A percentile compares a stretch with the other conserved stretches of the same genome.
Evolutionary conservation across 2,888 invertebrate species (phyloP).

Genomic region (Pseudococcus longispinus): DNA sequence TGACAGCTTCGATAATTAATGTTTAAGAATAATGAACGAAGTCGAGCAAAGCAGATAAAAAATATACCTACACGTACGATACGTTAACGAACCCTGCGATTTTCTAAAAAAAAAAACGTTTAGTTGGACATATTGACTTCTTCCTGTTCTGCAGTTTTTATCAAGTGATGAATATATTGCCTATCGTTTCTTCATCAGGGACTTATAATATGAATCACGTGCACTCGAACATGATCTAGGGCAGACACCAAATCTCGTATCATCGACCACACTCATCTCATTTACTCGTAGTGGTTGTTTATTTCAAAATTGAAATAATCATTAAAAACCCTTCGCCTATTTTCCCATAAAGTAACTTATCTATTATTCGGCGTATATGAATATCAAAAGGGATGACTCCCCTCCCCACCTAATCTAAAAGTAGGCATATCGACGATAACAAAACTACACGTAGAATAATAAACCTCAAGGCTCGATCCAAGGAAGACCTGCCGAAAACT

Average conservation of each 20-base stretch:
- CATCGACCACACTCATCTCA: background rate
- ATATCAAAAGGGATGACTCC: background rate
- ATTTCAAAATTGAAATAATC: background rate
- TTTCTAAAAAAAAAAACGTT: background rate
- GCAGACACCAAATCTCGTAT: background rate
- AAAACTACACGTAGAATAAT: background rate
- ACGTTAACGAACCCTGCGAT: background rate
- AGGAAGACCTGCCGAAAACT: slow-evolving; percentile 20
- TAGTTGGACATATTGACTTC: background rate
- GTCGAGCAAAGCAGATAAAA: background rate
- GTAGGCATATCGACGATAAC: background rate
- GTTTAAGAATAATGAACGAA: background rate
- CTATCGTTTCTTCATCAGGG: background rate
- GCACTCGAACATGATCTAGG: background rate
- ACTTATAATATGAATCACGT: background rate
- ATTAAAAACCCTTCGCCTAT: background rate
- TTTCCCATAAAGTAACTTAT: background rate
- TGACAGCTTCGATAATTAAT: slow-evolving; percentile 27
- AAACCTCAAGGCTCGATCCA: background rate
- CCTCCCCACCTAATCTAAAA: background rate
- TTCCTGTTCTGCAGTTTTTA: background rate
- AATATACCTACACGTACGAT: background rate
- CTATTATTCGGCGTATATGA: background rate
- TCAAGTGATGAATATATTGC: background rate
- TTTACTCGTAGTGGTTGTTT: background rate